Evolutionary conservation across 2,113 vertebrate genomes (phyloP), one percentile per base, ranked within the genome.

Genomic region (Pygathrix nemaeus): DNA sequence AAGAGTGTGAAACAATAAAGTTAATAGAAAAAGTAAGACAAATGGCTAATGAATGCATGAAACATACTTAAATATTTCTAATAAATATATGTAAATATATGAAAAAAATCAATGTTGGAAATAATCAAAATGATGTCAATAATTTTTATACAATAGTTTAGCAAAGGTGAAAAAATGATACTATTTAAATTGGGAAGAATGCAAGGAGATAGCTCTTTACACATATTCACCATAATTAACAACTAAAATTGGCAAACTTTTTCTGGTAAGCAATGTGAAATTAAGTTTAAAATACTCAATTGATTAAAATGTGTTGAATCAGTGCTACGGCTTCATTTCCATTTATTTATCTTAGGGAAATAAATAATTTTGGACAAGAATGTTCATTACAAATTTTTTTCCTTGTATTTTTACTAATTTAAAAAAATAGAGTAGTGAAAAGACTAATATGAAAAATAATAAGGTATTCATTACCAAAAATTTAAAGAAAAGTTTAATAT

Each of bases 141-240:
- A 88, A 57, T 78, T 85, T 92, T 94, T 23, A 64, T 78, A 88
- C 3, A 83, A 52, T 83, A 55, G 78, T 94, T 96, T 96, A 72
- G 50, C 52, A 52, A 88, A 43, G 11, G 72, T 66, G 21, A 93
- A 66, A 82, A 93, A 50, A 20, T n/a, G 30, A 59, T 23, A 38
- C 30, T 61, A 61, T 30, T 86, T 83, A 72, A 84, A 94, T 55
- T 48, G 59, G 25, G 35, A 94, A 64, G 55, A 23, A 20, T 80
- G 0, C 17, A 79, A 25, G 11, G 43, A 92, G 25, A 48, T 83
- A 38, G 27, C 52, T 66, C 57, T 87, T 57, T 91, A 55, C 9
- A 72, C 55, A 72, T 17, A 79, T 45, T 88, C 8, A 66, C 6
- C 52, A 72, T 30, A 35, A 90, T 45, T 87, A 95, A 90, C 35